Conservation (phyloP, 2,888 invertebrate genomes). For the Perithous albicinctus region DNA sequence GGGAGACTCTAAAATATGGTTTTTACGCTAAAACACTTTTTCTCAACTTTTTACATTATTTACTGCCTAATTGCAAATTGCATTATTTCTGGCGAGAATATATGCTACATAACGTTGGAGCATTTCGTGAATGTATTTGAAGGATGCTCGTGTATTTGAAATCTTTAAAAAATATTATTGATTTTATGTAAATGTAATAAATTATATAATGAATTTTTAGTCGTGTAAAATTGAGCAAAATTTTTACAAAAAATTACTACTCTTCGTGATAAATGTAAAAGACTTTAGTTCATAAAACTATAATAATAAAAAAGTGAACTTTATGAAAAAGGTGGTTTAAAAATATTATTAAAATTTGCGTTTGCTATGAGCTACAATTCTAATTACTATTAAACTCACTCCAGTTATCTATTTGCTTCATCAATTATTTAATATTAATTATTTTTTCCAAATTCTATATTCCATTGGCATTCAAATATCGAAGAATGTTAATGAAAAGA, state of each 20-base stretch:
- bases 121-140: neutral
- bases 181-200: neutral
- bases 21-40: neutral
- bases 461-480: no score
- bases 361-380: no score
- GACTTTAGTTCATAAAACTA: neutral
- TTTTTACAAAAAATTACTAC: neutral
- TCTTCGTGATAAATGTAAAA: neutral
- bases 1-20: neutral
- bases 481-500: no score
- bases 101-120: neutral
- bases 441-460: no score
- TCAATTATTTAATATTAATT: no score
- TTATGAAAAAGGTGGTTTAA: neutral
- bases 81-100: neutral
- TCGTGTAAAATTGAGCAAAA: neutral
- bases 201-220: neutral
- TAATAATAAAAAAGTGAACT: no score
- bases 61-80: no score
- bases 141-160: neutral
- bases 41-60: neutral
- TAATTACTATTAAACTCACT: no score
- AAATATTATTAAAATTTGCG: neutral
- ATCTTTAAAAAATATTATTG: neutral
- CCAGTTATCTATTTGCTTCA: no score